phyloP scores from a whole-genome alignment of 2,888 invertebrate species.

The Macropis europaea region DNA sequence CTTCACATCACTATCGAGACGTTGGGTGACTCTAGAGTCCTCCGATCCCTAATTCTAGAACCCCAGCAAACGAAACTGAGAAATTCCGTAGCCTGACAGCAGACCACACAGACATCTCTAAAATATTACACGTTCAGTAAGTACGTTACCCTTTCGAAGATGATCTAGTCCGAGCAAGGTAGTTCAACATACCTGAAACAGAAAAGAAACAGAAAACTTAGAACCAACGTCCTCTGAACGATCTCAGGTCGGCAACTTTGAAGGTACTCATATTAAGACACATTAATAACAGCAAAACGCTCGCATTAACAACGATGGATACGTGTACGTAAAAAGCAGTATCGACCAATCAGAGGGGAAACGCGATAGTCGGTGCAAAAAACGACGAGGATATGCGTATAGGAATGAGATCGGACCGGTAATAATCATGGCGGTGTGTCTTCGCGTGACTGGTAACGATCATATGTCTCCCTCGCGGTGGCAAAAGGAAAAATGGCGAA shows the following conservation, averaged over 20 bases:
- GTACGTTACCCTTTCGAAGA: conserved; percentile 31
- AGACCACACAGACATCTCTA: too few species aligned
- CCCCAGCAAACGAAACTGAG: too few species aligned
- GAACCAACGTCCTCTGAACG: neutral
- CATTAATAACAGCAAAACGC: neutral
- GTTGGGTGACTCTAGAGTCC: too few species aligned
- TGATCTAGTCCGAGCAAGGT: neutral
- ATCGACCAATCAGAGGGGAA: conserved; percentile 9
- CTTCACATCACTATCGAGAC: too few species aligned
- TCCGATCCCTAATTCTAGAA: too few species aligned
- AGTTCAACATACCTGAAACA: conserved; percentile 50
- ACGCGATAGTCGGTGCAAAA: conserved; percentile 3
- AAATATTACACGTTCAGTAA: too few species aligned
- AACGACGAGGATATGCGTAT: neutral
- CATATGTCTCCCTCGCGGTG: neutral
- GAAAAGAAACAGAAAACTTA: neutral
- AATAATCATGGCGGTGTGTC: too few species aligned
- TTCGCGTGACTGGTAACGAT: conserved; percentile 14
- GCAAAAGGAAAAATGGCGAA: neutral
- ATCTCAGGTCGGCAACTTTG: neutral
- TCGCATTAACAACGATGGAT: neutral
- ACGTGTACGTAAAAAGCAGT: neutral
- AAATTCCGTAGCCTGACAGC: too few species aligned
- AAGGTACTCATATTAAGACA: neutral
- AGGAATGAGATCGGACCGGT: neutral